Evolutionary conservation across 2,888 invertebrate genomes (phyloP).

Genomic region (Thumatha senex): DNA sequence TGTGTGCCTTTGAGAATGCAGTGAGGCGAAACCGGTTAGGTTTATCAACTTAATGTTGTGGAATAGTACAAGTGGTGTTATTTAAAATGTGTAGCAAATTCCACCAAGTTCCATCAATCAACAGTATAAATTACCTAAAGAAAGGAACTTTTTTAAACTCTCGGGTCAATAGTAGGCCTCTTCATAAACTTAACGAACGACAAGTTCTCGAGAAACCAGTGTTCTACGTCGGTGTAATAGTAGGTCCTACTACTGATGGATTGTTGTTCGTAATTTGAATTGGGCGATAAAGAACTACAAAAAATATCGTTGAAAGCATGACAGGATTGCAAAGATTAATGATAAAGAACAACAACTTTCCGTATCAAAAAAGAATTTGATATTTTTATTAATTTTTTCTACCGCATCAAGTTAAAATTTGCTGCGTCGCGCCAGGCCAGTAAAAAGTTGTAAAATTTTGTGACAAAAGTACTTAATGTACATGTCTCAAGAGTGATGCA

Average conservation of each 20-base stretch:
- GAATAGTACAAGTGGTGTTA: too few relatives aligned
- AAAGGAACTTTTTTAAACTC: too few relatives aligned
- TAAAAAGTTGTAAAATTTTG: not conserved
- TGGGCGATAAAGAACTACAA: constrained; percentile 14
- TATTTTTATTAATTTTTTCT: not conserved
- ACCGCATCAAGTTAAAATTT: constrained; percentile 12
- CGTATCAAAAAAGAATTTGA: constrained; percentile 20
- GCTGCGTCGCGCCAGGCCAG: not conserved
- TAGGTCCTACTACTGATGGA: not conserved
- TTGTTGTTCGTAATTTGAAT: constrained; percentile 17
- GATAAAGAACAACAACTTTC: constrained; percentile 21
- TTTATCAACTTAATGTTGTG: too few relatives aligned
- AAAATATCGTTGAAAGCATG: constrained; percentile 29
- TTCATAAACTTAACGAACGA: too few relatives aligned
- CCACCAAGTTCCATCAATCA: too few relatives aligned
- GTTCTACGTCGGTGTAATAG: not conserved
- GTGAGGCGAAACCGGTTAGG: too few relatives aligned
- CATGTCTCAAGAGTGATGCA: too few relatives aligned
- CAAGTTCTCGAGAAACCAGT: not conserved
- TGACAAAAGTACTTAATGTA: too few relatives aligned
- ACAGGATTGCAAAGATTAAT: constrained; percentile 32
- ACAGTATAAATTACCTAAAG: too few relatives aligned
- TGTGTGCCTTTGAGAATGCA: too few relatives aligned
- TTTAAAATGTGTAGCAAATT: too few relatives aligned
- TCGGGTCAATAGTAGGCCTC: too few relatives aligned